Evolutionary conservation across 2,888 invertebrate species (phyloP), one percentile per base, ranked within the genome.

Genomic region (Leptinotarsa juncta): DNA sequence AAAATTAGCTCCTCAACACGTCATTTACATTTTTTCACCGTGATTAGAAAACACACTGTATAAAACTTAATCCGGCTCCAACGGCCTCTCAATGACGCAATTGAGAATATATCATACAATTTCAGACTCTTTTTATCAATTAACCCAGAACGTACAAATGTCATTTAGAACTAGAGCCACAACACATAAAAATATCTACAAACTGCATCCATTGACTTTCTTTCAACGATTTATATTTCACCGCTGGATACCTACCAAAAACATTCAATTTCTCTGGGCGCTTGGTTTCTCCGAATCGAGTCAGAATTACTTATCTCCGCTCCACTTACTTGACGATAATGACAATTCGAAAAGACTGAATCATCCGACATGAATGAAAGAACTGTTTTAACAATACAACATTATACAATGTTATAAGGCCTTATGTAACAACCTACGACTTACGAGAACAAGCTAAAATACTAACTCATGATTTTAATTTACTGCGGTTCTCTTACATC

Each of bases 381-480:
- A 62, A 42, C 32, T 53, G 53, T 55, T 55, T 23, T 14, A 55
- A 69, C 32, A 55, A 69, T 57, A 69, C 69, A 57, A 69, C 69
- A 69, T 60, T 69, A 69, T 48, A 62, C 62, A 62, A 62, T 62
- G 42, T 62, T 62, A 62, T 62, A 42, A 57, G 32, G 50, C 69
- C 69, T 57, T 57, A 69, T 69, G 55, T 57, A 69, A 69, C 69
- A 69, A 57, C 57, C 69, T 69, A 69, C 69, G 69, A 69, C 69
- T 57, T 57, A 69, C 69, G 69, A 60, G 15, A 69, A 57, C 57
- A 57, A 53, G 57, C 3, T 48, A 32, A 42, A 69, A 69, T 69
- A 69, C 57, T 49, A 69, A 57, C 69, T 69, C 69, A 69, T 57
- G 69, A 60, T 69, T 69, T 69, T 69, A 69, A 69, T 69, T 69